Evolutionary conservation across 2,113 vertebrate genomes (phyloP).

Genomic region (Steatornis caripensis): DNA sequence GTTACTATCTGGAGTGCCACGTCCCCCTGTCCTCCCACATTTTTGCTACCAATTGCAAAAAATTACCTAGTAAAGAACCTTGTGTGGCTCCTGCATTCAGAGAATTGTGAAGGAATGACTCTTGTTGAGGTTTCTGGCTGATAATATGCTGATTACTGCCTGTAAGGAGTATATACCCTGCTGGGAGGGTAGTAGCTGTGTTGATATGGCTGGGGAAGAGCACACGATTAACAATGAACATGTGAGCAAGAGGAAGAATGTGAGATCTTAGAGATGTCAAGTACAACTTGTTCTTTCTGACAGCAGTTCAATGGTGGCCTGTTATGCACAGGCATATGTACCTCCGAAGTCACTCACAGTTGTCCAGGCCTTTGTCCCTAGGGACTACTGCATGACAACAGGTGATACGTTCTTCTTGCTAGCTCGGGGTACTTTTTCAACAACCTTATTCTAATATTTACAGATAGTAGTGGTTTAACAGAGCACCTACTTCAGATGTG

Average conservation of each 20-base stretch:
- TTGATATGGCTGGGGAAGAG: neutral
- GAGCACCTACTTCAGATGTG: slow-evolving; percentile 89
- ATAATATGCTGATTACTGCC: neutral
- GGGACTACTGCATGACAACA: neutral
- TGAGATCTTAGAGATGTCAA: neutral
- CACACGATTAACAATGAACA: neutral
- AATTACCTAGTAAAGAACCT: neutral
- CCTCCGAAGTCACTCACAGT: neutral
- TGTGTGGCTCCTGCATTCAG: neutral
- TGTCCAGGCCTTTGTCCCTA: neutral
- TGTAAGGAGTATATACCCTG: neutral
- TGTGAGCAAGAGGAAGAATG: neutral
- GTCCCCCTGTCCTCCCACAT: accelerated
- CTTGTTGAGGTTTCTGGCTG: neutral
- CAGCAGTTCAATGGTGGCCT: neutral
- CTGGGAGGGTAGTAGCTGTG: neutral
- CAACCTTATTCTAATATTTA: neutral
- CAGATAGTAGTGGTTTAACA: neutral
- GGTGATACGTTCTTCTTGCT: accelerated
- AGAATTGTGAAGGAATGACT: neutral
- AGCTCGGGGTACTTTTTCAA: neutral
- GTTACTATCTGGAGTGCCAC: neutral
- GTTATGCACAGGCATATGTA: neutral
- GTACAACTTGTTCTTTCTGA: neutral
- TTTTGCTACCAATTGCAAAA: neutral